Base-by-base conservation (phyloP, 2,888 invertebrate species). In the Drosophila melanosoma region DNA sequence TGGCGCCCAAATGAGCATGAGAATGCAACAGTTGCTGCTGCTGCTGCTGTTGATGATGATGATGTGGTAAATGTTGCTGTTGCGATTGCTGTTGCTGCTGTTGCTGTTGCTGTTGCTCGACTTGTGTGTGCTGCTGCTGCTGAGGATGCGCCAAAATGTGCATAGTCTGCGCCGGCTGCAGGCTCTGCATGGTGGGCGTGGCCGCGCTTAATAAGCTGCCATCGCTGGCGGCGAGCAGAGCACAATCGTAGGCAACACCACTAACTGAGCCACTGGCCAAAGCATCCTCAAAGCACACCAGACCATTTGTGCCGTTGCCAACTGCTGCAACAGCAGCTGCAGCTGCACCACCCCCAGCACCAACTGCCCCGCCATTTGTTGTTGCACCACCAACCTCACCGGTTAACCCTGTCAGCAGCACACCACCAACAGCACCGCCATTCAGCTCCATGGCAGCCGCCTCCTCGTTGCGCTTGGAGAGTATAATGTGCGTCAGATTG, bases 401-500 rank as follows among this genome's bases (percentile, higher is more conserved):
- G 1, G 80, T 53, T 7, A 85, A 62, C 35, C 68, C 86, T 42
- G 85, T 68, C 1, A 85, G 83, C 56, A 85, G 32, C 0, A 85
- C 85, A 6, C 90, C 89, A 11, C 89, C 90, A 0, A 89, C 87
- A 11, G 74, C 82, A 6, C 87, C 90, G 3, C 84, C 90, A 61
- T 91, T 91, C 5, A 92, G 84, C 61, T 92, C 92, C 79, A 92
- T 80, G 62, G 92, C 91, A 0, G 87, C 87, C 1, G 92, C 90
- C 71, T 93, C 92, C 68, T 92, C 96, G 54, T 92, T 92, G 63
- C 97, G 94, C 95, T 97, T 96, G 65, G 95, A 95, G 92, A 97
- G 96, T 84, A 97, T 96, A 77, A 97, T 96, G 92, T 97, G 97
- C 33, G 97, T 97, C 75, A 98, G 94, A 17, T 97, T 97, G 94